A percentile compares a stretch with the other conserved stretches of the same genome.
phyloP scores from a whole-genome alignment of 2,113 vertebrate genomes.

The Pseudorasbora parva region DNA sequence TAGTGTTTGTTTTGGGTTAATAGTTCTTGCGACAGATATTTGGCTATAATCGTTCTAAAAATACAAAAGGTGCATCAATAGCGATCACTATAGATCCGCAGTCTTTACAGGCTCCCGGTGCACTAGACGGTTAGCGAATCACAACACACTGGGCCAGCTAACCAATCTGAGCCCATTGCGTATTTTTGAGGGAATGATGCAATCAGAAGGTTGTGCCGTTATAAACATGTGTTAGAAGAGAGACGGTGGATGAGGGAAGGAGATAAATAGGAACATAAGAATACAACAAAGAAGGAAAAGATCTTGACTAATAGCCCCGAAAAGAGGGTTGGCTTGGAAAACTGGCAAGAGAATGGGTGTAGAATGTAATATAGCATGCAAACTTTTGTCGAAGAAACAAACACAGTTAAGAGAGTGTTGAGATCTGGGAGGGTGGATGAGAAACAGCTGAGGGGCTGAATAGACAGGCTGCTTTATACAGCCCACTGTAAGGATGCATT shows the following conservation, averaged over 20 bases:
- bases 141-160: too few species aligned
- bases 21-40: too few species aligned
- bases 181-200: too few species aligned
- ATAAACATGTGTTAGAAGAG: not conserved
- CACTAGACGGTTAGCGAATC: too few species aligned
- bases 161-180: too few species aligned
- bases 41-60: too few species aligned
- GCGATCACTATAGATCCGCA: too few species aligned
- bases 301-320: not conserved
- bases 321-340: conserved; percentile 6
- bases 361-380: conserved; percentile 6
- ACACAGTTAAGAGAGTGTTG: conserved; percentile 4
- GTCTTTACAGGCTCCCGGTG: too few species aligned
- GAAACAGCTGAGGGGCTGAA: conserved; percentile 39
- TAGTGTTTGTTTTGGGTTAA: too few species aligned
- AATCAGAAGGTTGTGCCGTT: not conserved
- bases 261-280: conserved; percentile 5
- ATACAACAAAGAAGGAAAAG: not conserved
- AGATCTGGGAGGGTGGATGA: conserved; percentile 28
- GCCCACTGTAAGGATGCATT: conserved; percentile 29
- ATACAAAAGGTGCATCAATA: too few species aligned
- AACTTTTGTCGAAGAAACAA: conserved; percentile 8
- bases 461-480: conserved; percentile 25
- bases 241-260: not conserved
- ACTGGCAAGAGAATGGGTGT: conserved; percentile 16